Conservation (phyloP, 2,113 vertebrate genomes). For the Strigops habroptila region DNA sequence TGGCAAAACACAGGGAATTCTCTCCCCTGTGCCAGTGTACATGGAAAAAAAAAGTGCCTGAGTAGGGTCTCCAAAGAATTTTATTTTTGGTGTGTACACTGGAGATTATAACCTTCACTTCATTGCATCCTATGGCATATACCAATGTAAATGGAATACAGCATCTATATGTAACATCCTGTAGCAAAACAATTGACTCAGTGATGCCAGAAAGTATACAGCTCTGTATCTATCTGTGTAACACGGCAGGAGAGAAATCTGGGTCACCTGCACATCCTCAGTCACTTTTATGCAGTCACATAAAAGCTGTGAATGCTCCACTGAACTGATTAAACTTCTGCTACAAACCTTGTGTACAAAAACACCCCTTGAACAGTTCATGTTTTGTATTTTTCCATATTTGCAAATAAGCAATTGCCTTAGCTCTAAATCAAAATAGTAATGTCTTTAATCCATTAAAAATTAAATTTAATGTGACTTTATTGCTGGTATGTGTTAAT, state of each 20-base stretch:
- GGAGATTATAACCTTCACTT: background rate
- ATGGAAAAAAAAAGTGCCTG: background rate
- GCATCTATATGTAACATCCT: background rate
- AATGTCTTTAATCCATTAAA: background rate
- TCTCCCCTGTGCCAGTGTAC: background rate
- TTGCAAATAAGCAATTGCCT: background rate
- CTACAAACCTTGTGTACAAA: background rate
- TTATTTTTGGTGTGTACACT: background rate
- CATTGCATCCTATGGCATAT: background rate
- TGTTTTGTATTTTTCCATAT: background rate
- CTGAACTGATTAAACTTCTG: background rate
- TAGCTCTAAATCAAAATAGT: background rate
- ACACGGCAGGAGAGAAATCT: conserved; percentile 7
- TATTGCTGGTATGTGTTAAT: background rate
- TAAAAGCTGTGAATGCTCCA: background rate
- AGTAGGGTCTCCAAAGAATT: background rate
- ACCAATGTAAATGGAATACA: background rate
- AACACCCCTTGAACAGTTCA: background rate
- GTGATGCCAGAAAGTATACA: background rate
- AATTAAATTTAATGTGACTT: background rate
- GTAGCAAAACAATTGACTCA: background rate
- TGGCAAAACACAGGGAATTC: background rate
- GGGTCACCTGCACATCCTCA: conserved; percentile 3
- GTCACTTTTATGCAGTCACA: background rate
- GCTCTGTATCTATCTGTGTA: background rate